These are phyloP conservation scores for Xanthorhoe designata DNA, from an alignment of 2,888 invertebrate species.

Conservation along the genomic window DNA sequence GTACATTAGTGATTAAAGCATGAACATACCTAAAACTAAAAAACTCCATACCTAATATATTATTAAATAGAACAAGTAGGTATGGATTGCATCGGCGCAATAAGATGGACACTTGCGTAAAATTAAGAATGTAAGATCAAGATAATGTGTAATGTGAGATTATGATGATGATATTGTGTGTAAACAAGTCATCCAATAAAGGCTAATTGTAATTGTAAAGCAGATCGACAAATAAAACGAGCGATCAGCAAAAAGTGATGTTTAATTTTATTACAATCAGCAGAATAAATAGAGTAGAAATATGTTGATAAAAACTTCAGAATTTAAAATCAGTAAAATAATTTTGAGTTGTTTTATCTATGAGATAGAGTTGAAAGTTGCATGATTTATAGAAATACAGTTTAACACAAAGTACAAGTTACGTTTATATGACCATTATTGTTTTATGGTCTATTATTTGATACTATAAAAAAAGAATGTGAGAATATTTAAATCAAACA, in stretches of 20 bases:
- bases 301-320: background rate
- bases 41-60: too few species aligned
- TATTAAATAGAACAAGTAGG: too few species aligned
- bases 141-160: too few species aligned
- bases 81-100: too few species aligned
- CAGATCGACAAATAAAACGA: conserved; percentile 4
- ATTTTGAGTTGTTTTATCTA: conserved; percentile 16
- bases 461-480: too few species aligned
- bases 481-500: too few species aligned
- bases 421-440: too few species aligned
- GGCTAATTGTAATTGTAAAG: conserved; percentile 4
- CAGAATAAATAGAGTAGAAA: background rate
- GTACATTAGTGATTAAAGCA: too few species aligned
- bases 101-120: too few species aligned
- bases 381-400: background rate
- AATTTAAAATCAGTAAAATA: background rate
- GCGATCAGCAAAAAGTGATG: conserved; percentile 24
- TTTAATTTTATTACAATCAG: conserved; percentile 25
- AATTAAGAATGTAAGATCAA: too few species aligned
- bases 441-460: too few species aligned
- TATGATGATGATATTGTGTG: background rate
- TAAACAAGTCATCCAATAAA: background rate
- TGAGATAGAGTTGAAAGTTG: conserved; percentile 6
- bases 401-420: background rate
- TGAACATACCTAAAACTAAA: too few species aligned